phyloP scores from a whole-genome alignment of 2,888 invertebrate species.

The Seira sanloemensis region DNA sequence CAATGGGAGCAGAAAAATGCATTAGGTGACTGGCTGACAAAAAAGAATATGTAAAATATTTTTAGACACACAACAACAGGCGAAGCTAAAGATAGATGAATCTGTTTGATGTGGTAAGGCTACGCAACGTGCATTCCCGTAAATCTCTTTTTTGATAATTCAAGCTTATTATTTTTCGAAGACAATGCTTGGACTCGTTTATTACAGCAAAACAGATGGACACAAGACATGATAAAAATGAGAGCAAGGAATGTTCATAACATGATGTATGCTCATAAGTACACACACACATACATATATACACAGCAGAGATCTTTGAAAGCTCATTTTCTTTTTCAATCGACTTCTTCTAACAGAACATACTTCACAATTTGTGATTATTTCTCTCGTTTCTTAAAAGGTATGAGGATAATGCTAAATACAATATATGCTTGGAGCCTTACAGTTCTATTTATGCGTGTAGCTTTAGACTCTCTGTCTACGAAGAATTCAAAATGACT shows the following conservation, averaged over 20 bases:
- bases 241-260: background rate
- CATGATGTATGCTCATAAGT: too few relatives aligned
- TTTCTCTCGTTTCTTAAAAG: background rate
- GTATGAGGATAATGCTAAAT: background rate
- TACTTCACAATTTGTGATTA: too few relatives aligned
- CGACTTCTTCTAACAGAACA: background rate
- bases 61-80: background rate
- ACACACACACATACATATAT: too few relatives aligned
- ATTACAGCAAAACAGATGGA: slow-evolving; percentile 8
- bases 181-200: slow-evolving; percentile 6
- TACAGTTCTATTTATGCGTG: background rate
- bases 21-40: slow-evolving; percentile 4
- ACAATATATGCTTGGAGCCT: background rate
- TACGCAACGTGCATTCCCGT: background rate
- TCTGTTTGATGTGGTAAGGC: background rate
- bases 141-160: slow-evolving; percentile 17
- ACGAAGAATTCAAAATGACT: slow-evolving; percentile 50
- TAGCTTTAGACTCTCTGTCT: background rate
- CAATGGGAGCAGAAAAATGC: background rate
- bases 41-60: background rate
- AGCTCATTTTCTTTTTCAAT: background rate
- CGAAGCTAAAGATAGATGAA: slow-evolving; percentile 6
- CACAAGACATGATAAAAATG: background rate
- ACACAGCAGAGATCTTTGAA: background rate
- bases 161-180: slow-evolving; percentile 18